A percentile compares a stretch with the other conserved stretches of the same genome.
These are phyloP conservation scores for Spilogale gracilis DNA, from an alignment of 2,113 vertebrate species.

Conservation along the genomic window DNA sequence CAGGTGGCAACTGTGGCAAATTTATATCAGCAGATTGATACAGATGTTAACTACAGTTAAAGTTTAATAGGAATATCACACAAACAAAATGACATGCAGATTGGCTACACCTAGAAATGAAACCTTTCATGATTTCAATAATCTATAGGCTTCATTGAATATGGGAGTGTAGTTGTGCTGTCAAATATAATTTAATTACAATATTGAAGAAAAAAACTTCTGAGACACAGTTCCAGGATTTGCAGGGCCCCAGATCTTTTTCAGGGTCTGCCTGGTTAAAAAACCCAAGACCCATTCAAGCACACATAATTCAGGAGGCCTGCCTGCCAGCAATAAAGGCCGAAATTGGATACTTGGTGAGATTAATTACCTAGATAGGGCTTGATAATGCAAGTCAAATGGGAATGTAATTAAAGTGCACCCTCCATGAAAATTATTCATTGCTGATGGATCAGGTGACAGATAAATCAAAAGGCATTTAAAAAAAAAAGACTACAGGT, in stretches of 20 bases:
- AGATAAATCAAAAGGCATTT: conserved; percentile 97
- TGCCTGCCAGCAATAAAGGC: conserved; percentile 97
- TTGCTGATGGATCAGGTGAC: conserved; percentile 99
- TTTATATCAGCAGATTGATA: background rate
- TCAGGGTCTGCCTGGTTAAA: conserved; percentile 87
- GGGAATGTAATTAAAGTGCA: conserved; percentile 99
- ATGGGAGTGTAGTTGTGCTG: conserved; percentile 44
- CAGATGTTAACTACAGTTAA: conserved; percentile 1
- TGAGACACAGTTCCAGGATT: conserved; percentile 39
- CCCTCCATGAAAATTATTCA: conserved; percentile 99
- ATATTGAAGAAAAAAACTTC: conserved; percentile 59
- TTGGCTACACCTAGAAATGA: background rate
- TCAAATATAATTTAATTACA: conserved; percentile 78
- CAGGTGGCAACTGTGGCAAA: background rate
- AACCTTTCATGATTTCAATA: conserved; percentile 36
- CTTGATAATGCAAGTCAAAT: conserved; percentile 99
- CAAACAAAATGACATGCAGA: conserved; percentile 19
- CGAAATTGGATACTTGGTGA: conserved; percentile 99
- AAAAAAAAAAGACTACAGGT: conserved; percentile 93
- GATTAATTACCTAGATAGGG: conserved; percentile 99
- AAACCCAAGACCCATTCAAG: conserved; percentile 91
- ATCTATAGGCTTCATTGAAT: conserved; percentile 33
- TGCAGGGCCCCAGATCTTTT: conserved; percentile 83
- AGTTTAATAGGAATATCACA: background rate
- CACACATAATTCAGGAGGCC: conserved; percentile 95